A percentile compares a stretch with the other conserved stretches of the same genome.
These are phyloP conservation scores for Gobionotothen gibberifrons DNA, from an alignment of 2,797 vertebrate species.

Conservation along the genomic window DNA sequence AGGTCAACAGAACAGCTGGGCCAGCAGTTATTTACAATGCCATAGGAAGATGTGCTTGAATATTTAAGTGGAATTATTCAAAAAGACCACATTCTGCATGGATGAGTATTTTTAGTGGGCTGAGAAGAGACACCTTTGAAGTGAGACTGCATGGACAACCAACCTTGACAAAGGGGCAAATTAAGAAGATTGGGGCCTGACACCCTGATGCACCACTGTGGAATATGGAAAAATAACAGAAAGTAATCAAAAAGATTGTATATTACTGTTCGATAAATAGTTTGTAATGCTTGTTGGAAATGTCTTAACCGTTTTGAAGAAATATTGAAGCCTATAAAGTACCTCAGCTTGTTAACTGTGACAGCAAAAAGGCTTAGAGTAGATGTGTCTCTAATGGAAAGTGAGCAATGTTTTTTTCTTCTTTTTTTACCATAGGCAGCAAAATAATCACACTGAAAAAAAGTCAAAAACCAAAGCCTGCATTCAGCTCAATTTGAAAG, in stretches of 20 bases:
- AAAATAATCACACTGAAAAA: conserved; percentile 13
- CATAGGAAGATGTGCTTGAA: conserved; percentile 7
- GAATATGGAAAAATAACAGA: neutral
- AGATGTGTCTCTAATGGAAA: conserved; percentile 31
- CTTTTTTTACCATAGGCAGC: conserved; percentile 4
- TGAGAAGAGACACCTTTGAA: conserved; percentile 7
- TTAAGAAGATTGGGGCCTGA: neutral
- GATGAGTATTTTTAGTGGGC: neutral
- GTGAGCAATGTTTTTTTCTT: conserved; percentile 26
- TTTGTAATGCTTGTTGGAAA: conserved; percentile 43
- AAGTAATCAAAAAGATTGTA: conserved; percentile 6
- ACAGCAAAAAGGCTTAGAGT: conserved; percentile 33
- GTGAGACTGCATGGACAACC: conserved; percentile 11
- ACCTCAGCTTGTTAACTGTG: conserved; percentile 69
- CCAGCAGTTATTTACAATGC: conserved; percentile 21
- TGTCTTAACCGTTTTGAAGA: conserved; percentile 35
- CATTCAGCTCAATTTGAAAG: neutral
- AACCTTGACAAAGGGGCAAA: neutral
- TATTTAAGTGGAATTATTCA: conserved; percentile 47
- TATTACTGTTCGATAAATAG: conserved; percentile 27
- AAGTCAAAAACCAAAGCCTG: conserved; percentile 1
- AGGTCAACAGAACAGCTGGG: neutral
- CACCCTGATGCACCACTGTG: conserved; percentile 4
- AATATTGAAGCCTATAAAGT: conserved; percentile 52
- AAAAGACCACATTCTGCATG: conserved; percentile 28